Evolutionary conservation across 2,888 invertebrate genomes (phyloP), one percentile per base, ranked within the genome.

Genomic region (Mythimna impura): DNA sequence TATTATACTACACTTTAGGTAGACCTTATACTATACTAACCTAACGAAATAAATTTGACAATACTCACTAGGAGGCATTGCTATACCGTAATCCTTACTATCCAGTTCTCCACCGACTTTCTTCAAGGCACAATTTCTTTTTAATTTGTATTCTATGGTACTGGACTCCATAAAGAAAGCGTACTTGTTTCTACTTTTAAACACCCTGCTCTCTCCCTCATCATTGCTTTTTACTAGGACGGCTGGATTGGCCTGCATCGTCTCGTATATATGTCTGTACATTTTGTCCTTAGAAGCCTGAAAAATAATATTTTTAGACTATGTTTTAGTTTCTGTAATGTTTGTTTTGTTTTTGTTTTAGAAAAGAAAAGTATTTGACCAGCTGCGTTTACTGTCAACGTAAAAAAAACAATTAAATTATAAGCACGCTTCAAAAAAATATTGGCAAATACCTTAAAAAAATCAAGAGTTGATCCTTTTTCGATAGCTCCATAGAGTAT

Each of bases 81-180:
- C 98, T 70, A 99, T 98, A 22, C 98, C 98, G 88, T 98, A 99
- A 97, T 95, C 95, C 67, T 96, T 99, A 64, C 98, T 98, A 89
- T 99, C 99, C 82, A 99, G 96, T 89, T 97, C 97, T 12, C 97
- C 97, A 2, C 99, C 99, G 58, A 98, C 97, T 96, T 98, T 97
- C 60, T 97, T 97, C 64, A 99, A 97, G 43, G 98, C 97, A 92
- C 99, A 99, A 84, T 98, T 96, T 77, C 98, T 96, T 92, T 98
- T 98, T 82, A 98, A 97, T 88, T 98, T 98, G 93, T 99, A 99
- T 91, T 99, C 99, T 86, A 99, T 98, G 25, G 98, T 98, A 9
- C 98, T 98, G 47, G 99, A 99, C 95, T 99, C 99, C 98, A 99
- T 99, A 78, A 99, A 97, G 93, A 98, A 99, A 7, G 99, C 99